Evolutionary conservation across 2,888 invertebrate genomes (phyloP).

Genomic region (Eristalinus aeneus): DNA sequence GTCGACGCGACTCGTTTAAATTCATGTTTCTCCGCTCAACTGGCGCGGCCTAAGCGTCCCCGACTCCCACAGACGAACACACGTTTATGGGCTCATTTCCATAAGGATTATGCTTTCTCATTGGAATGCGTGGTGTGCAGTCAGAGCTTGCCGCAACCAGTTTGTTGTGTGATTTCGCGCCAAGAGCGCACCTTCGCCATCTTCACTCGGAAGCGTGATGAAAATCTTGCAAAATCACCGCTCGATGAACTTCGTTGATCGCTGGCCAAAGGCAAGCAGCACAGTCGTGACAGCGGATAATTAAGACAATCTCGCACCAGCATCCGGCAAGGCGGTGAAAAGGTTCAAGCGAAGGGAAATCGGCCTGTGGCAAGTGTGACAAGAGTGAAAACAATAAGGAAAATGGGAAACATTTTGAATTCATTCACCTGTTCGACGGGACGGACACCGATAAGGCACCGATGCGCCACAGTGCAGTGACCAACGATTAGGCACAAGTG

Average conservation of each 20-base stretch:
- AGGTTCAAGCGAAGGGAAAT: constrained; percentile 21
- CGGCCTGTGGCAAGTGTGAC: constrained; percentile 10
- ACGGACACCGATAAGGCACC: neutral
- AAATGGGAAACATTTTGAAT: constrained; percentile 46
- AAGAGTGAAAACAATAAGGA: constrained; percentile 49
- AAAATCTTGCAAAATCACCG: neutral
- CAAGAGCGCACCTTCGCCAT: neutral
- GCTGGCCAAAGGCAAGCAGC: neutral
- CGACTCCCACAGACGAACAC: neutral
- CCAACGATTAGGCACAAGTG: neutral
- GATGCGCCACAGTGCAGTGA: neutral
- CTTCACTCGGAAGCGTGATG: neutral
- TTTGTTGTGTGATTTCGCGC: neutral
- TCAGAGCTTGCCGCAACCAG: neutral
- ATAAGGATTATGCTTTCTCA: neutral
- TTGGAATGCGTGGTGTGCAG: neutral
- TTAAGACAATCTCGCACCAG: constrained; percentile 22
- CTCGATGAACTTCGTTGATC: neutral
- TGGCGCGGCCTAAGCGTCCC: neutral
- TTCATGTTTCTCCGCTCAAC: neutral
- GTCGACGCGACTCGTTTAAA: neutral
- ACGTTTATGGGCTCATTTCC: neutral
- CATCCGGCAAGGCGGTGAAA: constrained; percentile 17
- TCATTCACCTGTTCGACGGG: constrained; percentile 57
- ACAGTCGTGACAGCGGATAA: constrained; percentile 26